Evolutionary conservation across 64 coral and sea anemone genomes (phyloP).

Genomic region (Stylophora pistillata): DNA sequence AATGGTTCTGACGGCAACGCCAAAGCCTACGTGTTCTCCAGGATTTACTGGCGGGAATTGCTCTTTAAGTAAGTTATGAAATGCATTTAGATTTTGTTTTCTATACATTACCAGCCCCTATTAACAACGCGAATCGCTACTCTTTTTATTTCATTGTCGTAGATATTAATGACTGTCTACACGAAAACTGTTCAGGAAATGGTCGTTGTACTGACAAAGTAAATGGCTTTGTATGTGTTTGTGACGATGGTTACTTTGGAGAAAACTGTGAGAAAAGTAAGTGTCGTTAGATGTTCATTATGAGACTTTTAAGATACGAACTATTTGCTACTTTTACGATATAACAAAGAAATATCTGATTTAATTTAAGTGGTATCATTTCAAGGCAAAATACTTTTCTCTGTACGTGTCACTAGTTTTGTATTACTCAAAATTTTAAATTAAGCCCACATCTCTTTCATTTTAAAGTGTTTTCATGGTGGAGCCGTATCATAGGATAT

Average conservation of each 20-base stretch:
- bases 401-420: too few species aligned
- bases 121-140: background rate
- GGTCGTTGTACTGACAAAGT: background rate
- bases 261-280: background rate
- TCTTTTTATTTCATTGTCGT: background rate
- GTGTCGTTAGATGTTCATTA: background rate
- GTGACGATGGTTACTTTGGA: background rate
- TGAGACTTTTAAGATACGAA: too few species aligned
- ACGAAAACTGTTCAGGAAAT: background rate
- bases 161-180: background rate
- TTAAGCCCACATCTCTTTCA: too few species aligned
- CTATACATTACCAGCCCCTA: background rate
- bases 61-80: background rate
- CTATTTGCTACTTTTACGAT: too few species aligned
- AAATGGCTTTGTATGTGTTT: background rate
- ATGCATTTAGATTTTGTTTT: background rate
- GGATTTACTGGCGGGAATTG: background rate
- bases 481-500: too few species aligned
- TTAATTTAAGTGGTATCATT: too few species aligned
- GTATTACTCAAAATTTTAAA: too few species aligned
- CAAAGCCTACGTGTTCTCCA: background rate
- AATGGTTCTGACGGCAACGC: background rate
- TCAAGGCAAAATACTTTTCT: too few species aligned
- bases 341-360: too few species aligned
- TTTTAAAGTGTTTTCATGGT: too few species aligned